Evolutionary conservation across 2,797 vertebrate species (phyloP).

Genomic region (Hypotaenidia philippensis): DNA sequence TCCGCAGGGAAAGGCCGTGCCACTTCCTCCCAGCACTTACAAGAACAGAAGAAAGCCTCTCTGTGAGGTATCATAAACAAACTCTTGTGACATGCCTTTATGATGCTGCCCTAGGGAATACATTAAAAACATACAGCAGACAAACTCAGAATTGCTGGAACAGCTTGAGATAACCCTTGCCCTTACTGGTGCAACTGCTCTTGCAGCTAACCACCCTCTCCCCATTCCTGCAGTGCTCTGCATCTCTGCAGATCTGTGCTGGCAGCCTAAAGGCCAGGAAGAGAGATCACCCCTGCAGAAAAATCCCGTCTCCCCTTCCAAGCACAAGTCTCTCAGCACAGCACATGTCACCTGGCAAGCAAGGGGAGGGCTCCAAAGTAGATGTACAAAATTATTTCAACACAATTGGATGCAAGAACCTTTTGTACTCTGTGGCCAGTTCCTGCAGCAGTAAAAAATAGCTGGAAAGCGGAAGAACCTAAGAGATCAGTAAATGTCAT

Average conservation of each 20-base stretch:
- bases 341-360: neutral
- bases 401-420: neutral
- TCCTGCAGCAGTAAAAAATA: slow-evolving; percentile 32
- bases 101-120: slow-evolving; percentile 21
- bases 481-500: neutral
- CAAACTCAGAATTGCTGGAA: slow-evolving; percentile 34
- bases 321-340: neutral
- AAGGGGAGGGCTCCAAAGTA: neutral
- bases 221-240: neutral
- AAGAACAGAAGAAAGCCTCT: slow-evolving; percentile 35
- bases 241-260: neutral
- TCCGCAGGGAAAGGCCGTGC: slow-evolving; percentile 2
- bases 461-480: neutral
- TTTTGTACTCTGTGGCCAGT: neutral
- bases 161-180: slow-evolving; percentile 42
- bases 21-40: slow-evolving; percentile 37
- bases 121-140: slow-evolving; percentile 30
- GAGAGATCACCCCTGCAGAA: neutral
- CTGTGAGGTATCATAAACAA: slow-evolving; percentile 39
- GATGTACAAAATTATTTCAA: neutral
- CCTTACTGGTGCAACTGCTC: neutral
- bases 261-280: neutral
- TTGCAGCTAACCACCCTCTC: neutral
- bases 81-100: slow-evolving; percentile 34
- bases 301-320: neutral